A percentile compares a stretch with the other conserved stretches of the same genome.
Conservation (phyloP, 2,113 vertebrate species). For the Delphinus delphis region DNA sequence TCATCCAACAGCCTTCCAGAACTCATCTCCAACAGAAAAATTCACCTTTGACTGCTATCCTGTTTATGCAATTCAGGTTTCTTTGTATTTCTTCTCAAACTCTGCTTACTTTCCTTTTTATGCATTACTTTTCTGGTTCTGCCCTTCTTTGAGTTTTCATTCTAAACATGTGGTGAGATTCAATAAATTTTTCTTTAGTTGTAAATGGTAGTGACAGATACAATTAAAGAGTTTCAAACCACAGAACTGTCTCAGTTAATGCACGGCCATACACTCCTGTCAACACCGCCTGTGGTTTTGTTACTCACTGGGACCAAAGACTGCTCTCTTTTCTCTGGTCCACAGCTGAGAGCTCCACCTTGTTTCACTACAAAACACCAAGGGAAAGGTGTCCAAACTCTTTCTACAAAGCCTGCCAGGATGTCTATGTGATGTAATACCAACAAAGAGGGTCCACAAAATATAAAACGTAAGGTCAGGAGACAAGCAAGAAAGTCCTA, state of each 20-base stretch:
- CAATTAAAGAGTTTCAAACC: background rate
- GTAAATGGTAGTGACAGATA: background rate
- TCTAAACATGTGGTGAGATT: background rate
- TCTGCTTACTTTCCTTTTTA: background rate
- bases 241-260: background rate
- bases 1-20: background rate
- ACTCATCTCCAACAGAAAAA: background rate
- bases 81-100: background rate
- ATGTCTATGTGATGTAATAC: background rate
- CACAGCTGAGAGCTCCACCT: background rate
- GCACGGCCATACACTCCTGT: background rate
- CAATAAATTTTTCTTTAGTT: background rate
- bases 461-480: background rate
- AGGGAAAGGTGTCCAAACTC: background rate
- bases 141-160: background rate
- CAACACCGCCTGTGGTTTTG: background rate
- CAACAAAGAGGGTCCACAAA: background rate
- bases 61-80: background rate
- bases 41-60: background rate
- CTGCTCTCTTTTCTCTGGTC: background rate
- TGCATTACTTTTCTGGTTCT: background rate
- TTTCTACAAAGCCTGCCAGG: background rate
- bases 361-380: conserved; percentile 4
- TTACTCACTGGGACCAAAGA: background rate
- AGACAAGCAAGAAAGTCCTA: background rate